Evolutionary conservation across 2,113 vertebrate species (phyloP), one percentile per base, ranked within the genome.

Genomic region (Bostrychus sinensis): DNA sequence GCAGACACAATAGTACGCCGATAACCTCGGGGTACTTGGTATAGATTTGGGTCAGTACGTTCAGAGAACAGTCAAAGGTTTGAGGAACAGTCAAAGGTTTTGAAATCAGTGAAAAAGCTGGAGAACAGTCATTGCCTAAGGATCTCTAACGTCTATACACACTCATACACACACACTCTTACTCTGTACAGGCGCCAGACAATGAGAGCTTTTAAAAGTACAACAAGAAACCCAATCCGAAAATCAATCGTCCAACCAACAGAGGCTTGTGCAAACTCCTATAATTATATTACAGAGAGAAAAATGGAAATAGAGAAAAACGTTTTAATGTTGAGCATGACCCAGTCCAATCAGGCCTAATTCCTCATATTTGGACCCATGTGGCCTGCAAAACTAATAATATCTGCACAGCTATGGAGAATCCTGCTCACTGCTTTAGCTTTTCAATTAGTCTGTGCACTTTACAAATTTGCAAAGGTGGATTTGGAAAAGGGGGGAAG

Each of bases 391-490:
- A 20, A 45, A 17, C 42, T 19, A 17, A 45, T 45, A 45, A n/a
- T 5, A 45, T 16, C 42, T 17, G n/a, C 19, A 10, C 13, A 20
- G 42, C 42, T 20, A 16, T 5, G 8, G 42, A 45, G 42, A 19
- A 20, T 45, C 16, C 7, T 5, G 16, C n/a, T 20, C 17, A 20
- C 7, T 16, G 19, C 10, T 39, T 39, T 5, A 39, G 37, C 19
- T 45, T 45, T 20, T 45, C 42, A 45, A 45, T 45, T 45, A 45
- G n/a, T 39, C 12, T 39, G 14, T 39, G 37, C 37, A 14, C 37
- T 39, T 45, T 45, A 20, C n/a, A 45, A 17, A 20, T 45, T 16
- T 39, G 37, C 13, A 1, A 14, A 14, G 37, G 37, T 39, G 37
- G 12, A 39, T 39, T 39, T 16, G 1, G 37, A 11, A 39, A 16